phyloP scores from a whole-genome alignment of 2,113 vertebrate species.

The Puffinus mauretanicus region DNA sequence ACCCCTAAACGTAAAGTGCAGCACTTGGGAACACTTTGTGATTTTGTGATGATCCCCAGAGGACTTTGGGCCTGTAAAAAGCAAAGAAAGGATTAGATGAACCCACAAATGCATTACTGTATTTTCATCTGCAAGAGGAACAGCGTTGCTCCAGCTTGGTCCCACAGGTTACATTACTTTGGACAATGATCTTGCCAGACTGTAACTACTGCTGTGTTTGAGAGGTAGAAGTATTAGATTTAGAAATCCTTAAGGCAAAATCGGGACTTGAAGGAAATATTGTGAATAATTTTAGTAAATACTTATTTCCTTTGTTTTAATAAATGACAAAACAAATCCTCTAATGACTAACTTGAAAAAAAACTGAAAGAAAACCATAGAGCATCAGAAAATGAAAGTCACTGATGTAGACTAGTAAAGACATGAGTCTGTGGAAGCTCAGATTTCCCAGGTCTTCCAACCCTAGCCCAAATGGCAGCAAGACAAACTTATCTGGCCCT shows the following conservation, averaged over 20 bases:
- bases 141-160: not conserved
- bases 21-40: constrained; percentile 38
- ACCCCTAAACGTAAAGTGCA: constrained; percentile 54
- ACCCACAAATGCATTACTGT: constrained; percentile 39
- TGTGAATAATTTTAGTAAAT: constrained; percentile 27
- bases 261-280: not conserved
- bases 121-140: constrained; percentile 50
- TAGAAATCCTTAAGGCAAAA: constrained; percentile 31
- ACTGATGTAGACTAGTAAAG: not conserved
- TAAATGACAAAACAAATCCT: constrained; percentile 7
- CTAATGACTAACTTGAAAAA: not conserved
- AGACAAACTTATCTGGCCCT: not conserved
- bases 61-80: constrained; percentile 52
- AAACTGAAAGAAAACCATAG: not conserved
- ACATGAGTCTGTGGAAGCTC: not conserved
- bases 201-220: constrained; percentile 26
- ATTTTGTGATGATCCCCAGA: constrained; percentile 52
- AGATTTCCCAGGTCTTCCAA: not conserved
- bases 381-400: not conserved
- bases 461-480: not conserved
- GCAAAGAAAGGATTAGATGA: constrained; percentile 40
- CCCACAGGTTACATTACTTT: constrained; percentile 32
- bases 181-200: constrained; percentile 59
- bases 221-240: constrained; percentile 7
- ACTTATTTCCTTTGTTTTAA: constrained; percentile 7